Evolutionary conservation across 2,113 vertebrate species (phyloP).

Genomic region (Aspidoscelis tigris): DNA sequence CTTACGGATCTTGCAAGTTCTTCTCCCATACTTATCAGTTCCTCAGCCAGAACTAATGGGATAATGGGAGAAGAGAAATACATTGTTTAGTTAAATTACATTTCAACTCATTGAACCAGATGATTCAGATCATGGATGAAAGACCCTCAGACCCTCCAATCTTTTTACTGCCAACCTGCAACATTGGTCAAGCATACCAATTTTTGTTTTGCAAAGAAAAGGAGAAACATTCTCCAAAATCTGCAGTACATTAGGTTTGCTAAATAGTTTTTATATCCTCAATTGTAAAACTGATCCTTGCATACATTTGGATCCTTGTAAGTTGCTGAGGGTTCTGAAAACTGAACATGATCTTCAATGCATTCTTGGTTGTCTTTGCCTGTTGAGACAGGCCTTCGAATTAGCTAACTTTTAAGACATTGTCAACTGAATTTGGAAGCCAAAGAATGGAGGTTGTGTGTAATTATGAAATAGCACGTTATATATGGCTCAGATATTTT

Average conservation of each 20-base stretch:
- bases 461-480: constrained; percentile 7
- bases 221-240: not conserved
- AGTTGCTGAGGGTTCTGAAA: not conserved
- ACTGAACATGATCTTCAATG: not conserved
- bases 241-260: not conserved
- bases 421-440: not conserved
- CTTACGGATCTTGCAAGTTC: too few relatives aligned
- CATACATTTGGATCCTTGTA: not conserved
- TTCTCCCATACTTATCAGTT: too few relatives aligned
- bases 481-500: constrained; percentile 15
- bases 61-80: too few relatives aligned
- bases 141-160: too few relatives aligned
- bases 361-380: not conserved
- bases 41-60: too few relatives aligned
- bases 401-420: constrained; percentile 8
- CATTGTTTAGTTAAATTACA: too few relatives aligned
- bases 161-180: not conserved
- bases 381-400: not conserved
- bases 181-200: not conserved
- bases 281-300: not conserved
- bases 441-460: constrained; percentile 12
- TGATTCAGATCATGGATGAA: too few relatives aligned
- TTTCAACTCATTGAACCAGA: too few relatives aligned
- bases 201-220: not conserved
- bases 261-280: not conserved